Evolutionary conservation across 2,797 vertebrate species (phyloP), one percentile per base, ranked within the genome.

Genomic region (Tadarida brasiliensis): DNA sequence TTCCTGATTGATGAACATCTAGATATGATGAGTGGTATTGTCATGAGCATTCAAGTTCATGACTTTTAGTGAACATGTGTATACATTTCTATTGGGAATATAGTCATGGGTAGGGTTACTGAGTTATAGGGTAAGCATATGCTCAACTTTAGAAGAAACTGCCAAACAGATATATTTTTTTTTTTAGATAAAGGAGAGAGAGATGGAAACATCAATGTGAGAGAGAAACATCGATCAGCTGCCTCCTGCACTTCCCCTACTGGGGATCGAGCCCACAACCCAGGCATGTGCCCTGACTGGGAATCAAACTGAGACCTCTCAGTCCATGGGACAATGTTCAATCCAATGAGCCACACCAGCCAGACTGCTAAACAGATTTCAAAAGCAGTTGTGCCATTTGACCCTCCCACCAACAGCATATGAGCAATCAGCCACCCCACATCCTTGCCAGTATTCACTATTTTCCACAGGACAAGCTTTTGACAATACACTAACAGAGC

Each of bases 311-410:
- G 39, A 7, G 39, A 44, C 39, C 39, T 44, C 39, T 44, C 39
- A 44, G 39, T 44, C 39, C 39, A 44, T 44, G 39, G 39, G 39
- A 44, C 39, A 44, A 44, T 44, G 39, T 7, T 44, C 39, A 44
- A 44, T 44, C 39, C 7, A 44, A 44, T 44, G 39, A 44, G 39
- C 39, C 39, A 44, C 39, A 44, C 39, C 39, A 44, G 39, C 39
- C 39, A 44, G 39, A 7, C 39, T 44, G 39, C 39, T n/a, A n/a
- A n/a, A n/a, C 39, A 44, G 39, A 56, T 92, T 90, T 87, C 47
- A 82, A 92, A 96, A 94, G 56, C 33, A n/a, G 19, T 78, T 63
- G 28, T 85, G 7, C 70, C 76, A 80, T 77, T 76, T 92, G 67
- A 90, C 49, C 30, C 93, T 87, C 39, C 44, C 49, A 33, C 19